These are phyloP conservation scores for Rhipidura dahli DNA, from an alignment of 2,113 vertebrate species.

Conservation along the genomic window DNA sequence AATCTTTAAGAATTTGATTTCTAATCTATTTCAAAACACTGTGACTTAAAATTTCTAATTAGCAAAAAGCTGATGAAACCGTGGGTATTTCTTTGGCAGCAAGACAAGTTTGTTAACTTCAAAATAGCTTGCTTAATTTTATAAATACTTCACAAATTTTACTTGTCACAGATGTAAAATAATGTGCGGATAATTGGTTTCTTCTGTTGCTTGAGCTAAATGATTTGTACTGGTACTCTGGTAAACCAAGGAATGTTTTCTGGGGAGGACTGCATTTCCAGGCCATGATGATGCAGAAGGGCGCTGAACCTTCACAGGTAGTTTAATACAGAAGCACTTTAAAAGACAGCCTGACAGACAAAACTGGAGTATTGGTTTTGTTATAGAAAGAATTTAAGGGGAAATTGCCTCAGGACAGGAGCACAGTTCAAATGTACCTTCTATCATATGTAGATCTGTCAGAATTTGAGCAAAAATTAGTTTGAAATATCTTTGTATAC, in stretches of 20 bases:
- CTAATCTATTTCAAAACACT: neutral
- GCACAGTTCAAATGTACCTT: neutral
- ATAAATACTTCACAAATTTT: neutral
- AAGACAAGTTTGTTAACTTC: neutral
- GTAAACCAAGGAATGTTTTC: neutral
- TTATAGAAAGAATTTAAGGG: neutral
- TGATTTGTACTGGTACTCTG: accelerated
- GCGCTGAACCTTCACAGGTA: neutral
- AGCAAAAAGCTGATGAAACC: neutral
- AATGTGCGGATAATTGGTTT: neutral
- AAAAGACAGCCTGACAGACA: neutral
- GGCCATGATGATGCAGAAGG: neutral
- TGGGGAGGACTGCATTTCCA: neutral
- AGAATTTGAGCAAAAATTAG: neutral
- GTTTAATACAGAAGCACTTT: neutral
- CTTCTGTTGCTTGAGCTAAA: neutral
- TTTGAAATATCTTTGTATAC: neutral
- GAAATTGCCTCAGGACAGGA: neutral
- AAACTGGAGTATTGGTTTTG: neutral
- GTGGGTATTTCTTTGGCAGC: neutral
- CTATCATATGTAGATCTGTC: neutral
- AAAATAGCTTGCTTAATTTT: neutral
- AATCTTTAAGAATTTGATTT: neutral
- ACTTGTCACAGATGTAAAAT: neutral
- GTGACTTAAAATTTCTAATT: neutral